These are phyloP conservation scores for Beris morrisii DNA, from an alignment of 2,888 invertebrate species.

Conservation along the genomic window DNA sequence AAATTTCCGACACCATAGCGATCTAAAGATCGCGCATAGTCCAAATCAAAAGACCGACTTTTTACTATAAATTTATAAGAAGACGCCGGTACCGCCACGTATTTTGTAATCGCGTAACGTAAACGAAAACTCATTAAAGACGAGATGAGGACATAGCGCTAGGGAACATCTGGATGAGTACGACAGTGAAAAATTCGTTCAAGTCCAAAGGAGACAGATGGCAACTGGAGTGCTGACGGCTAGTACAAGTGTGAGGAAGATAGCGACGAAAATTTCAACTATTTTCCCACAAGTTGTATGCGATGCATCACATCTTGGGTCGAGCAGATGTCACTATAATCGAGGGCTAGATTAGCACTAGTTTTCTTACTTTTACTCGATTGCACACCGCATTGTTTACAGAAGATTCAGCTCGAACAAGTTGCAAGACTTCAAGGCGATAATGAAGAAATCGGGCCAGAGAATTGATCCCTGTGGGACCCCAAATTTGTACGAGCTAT, in stretches of 20 bases:
- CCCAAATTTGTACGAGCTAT: conserved; percentile 1
- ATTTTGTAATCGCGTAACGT: conserved; percentile 35
- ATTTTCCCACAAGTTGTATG: conserved; percentile 3
- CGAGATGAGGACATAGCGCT: conserved; percentile 33
- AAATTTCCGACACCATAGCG: too few relatives aligned
- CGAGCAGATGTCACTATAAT: conserved; percentile 23
- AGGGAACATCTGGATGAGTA: conserved; percentile 33
- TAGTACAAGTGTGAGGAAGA: conserved; percentile 25
- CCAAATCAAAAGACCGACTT: conserved; percentile 15
- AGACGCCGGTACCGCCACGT: conserved; percentile 10
- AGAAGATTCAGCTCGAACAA: conserved; percentile 19
- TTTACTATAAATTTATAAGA: too few relatives aligned
- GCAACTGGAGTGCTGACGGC: conserved; percentile 22
- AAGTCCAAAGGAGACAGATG: conserved; percentile 32
- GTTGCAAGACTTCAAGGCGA: conserved; percentile 12
- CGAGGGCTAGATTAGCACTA: conserved; percentile 27
- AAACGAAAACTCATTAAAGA: conserved; percentile 34
- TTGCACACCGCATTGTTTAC: conserved; percentile 26
- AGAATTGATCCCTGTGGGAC: conserved; percentile 29
- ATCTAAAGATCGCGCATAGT: background rate
- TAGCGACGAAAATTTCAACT: background rate
- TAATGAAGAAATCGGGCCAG: background rate
- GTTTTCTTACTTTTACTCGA: conserved; percentile 4
- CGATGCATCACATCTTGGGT: background rate
- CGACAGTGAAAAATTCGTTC: conserved; percentile 31